Conservation (phyloP, 2,113 vertebrate genomes). For the Telmatochromis brichardi region DNA sequence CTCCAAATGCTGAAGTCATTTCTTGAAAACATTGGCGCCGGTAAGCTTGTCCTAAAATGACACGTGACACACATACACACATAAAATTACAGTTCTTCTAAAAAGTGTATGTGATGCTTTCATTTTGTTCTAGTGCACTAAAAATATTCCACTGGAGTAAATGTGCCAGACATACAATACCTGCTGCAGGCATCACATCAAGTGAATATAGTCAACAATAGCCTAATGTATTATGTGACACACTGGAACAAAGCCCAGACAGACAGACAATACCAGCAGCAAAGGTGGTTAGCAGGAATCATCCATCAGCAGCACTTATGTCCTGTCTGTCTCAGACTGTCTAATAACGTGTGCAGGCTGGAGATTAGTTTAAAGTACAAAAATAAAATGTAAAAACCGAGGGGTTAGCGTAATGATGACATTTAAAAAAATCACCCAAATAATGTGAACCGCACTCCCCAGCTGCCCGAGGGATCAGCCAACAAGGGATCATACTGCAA, state of each 20-base stretch:
- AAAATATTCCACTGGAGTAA: neutral
- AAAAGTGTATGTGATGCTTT: neutral
- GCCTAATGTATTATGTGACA: conserved; percentile 14
- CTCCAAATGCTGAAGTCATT: conserved; percentile 99
- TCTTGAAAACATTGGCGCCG: conserved; percentile 97
- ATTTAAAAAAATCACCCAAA: neutral
- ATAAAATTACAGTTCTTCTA: neutral
- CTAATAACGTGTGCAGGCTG: neutral
- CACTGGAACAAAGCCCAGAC: conserved; percentile 14
- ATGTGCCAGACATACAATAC: conserved; percentile 4
- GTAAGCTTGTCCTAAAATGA: conserved; percentile 83
- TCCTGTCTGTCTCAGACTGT: neutral
- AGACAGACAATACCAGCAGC: neutral
- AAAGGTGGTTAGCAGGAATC: neutral
- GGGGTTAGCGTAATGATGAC: neutral
- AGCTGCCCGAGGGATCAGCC: neutral
- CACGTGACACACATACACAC: neutral
- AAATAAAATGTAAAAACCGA: neutral
- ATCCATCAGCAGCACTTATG: neutral
- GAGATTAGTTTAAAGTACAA: neutral
- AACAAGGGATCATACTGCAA: conserved; percentile 25
- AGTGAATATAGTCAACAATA: conserved; percentile 1
- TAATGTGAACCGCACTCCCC: neutral
- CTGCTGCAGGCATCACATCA: neutral
- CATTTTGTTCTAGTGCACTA: neutral